Percentiles rank a stretch among this genome's conserved stretches.
Conservation (phyloP, 2,888 invertebrate species). For the Leptura quadrifasciata region DNA sequence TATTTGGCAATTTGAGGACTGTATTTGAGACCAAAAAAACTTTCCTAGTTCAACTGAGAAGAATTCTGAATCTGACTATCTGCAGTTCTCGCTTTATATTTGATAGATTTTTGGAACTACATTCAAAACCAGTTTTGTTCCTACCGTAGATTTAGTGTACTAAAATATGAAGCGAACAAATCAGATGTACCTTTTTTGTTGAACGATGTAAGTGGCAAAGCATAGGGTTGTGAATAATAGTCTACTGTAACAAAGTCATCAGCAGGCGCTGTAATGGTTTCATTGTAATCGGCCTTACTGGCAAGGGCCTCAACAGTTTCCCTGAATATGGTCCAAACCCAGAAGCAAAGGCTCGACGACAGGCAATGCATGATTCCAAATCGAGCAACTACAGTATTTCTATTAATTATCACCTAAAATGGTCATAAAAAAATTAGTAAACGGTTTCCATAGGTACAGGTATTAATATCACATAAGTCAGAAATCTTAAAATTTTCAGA, state of each 20-base stretch:
- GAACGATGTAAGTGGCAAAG: conserved; percentile 67
- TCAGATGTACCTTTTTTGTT: conserved; percentile 60
- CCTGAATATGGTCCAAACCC: conserved; percentile 85
- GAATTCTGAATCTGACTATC: too few species aligned
- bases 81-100: too few species aligned
- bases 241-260: not conserved
- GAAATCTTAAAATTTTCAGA: too few species aligned
- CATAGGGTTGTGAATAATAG: conserved; percentile 56
- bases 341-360: conserved; percentile 86
- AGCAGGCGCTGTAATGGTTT: conserved; percentile 40
- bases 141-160: not conserved
- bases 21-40: too few species aligned
- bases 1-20: too few species aligned
- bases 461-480: too few species aligned
- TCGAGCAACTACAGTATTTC: conserved; percentile 78
- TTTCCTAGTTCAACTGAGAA: too few species aligned
- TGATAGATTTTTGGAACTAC: too few species aligned
- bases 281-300: conserved; percentile 73
- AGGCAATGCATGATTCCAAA: conserved; percentile 89
- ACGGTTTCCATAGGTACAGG: too few species aligned
- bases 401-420: conserved; percentile 78
- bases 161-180: not conserved
- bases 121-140: not conserved
- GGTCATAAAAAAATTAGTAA: too few species aligned
- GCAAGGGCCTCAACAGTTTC: conserved; percentile 83